phyloP scores from a whole-genome alignment of 2,888 invertebrate genomes.

The Drosophila birchii region DNA sequence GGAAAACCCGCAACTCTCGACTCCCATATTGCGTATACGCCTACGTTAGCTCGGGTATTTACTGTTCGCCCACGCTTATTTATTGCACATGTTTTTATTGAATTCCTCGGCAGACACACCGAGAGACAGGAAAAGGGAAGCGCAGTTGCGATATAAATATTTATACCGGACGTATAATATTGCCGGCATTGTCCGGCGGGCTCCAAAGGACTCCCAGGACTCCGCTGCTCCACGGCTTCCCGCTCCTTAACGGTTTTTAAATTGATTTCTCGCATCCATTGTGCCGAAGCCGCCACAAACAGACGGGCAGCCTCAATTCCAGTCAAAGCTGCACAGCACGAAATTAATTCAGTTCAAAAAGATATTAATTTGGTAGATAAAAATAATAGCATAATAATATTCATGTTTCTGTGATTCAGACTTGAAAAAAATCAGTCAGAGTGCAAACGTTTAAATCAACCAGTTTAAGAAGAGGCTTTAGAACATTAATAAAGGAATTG shows the following conservation, averaged over 20 bases:
- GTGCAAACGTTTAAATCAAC: neutral
- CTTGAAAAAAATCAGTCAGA: neutral
- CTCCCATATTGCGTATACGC: conserved; percentile 43
- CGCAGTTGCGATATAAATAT: conserved; percentile 69
- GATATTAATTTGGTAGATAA: neutral
- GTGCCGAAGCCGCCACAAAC: conserved; percentile 48
- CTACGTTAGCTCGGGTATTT: conserved; percentile 38
- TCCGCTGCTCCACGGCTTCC: conserved; percentile 20
- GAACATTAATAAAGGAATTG: neutral
- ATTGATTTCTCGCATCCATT: conserved; percentile 70
- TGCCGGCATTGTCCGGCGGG: conserved; percentile 48
- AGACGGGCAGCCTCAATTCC: conserved; percentile 27
- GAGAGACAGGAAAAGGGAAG: conserved; percentile 16
- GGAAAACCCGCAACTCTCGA: conserved; percentile 4
- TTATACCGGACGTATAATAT: conserved; percentile 73
- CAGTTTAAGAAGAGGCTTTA: neutral
- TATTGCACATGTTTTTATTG: conserved; percentile 80
- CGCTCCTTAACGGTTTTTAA: conserved; percentile 64
- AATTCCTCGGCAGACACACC: conserved; percentile 68
- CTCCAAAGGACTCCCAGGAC: conserved; percentile 8
- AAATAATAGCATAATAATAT: neutral
- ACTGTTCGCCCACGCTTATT: conserved; percentile 61
- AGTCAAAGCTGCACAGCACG: conserved; percentile 3
- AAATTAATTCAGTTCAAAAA: neutral
- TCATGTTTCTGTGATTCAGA: neutral